phyloP scores from a whole-genome alignment of 2,797 vertebrate species.

The Clarias pachynema region DNA sequence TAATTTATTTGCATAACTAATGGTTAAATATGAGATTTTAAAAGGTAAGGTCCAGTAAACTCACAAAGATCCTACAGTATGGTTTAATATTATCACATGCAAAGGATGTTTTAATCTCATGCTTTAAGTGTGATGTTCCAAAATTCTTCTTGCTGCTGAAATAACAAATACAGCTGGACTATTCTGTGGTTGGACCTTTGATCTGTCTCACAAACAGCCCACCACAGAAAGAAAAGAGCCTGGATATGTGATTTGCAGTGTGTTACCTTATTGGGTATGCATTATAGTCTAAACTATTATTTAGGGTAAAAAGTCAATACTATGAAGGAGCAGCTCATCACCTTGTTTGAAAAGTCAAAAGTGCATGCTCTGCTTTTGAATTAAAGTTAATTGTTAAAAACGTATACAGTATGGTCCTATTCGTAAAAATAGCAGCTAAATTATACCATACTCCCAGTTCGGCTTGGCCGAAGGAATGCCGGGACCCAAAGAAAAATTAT shows the following conservation, averaged over 20 bases:
- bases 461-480: conserved; percentile 71
- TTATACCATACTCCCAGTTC: conserved; percentile 75
- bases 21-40: not conserved
- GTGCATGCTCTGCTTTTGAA: conserved; percentile 48
- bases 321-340: not conserved
- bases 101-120: not conserved
- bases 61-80: not conserved
- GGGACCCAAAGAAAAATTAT: conserved; percentile 62
- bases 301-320: not conserved
- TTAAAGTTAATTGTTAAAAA: conserved; percentile 14
- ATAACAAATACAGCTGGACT: conserved; percentile 37
- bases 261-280: not conserved
- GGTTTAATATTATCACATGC: not conserved
- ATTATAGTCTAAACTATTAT: not conserved
- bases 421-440: conserved; percentile 79
- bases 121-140: not conserved
- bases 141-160: conserved; percentile 17
- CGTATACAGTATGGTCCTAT: conserved; percentile 64
- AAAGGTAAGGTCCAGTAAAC: not conserved
- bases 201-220: not conserved
- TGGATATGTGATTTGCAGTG: not conserved
- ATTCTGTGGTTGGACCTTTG: conserved; percentile 1
- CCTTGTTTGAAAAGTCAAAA: conserved; percentile 38
- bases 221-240: not conserved
- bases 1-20: not conserved